Evolutionary conservation across 2,113 vertebrate species (phyloP).

Genomic region (Zosterops borbonicus): DNA sequence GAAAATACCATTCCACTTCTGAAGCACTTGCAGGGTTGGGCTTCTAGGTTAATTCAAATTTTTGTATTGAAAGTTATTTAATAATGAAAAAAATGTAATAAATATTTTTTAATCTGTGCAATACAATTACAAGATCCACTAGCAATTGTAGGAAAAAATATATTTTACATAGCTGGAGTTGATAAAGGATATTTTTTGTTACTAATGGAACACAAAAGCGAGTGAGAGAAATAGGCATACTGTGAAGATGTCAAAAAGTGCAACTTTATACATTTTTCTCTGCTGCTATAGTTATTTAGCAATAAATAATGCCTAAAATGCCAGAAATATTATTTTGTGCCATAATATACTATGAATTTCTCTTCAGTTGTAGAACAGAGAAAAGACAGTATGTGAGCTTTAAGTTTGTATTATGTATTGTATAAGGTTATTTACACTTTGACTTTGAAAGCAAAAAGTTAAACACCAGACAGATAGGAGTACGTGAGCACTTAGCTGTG

Average conservation of each 20-base stretch:
- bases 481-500: neutral
- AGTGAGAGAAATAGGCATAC: conserved; percentile 56
- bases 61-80: conserved; percentile 56
- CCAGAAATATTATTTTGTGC: conserved; percentile 53
- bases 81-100: conserved; percentile 49
- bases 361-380: neutral
- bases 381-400: conserved; percentile 21
- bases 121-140: conserved; percentile 59
- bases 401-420: neutral
- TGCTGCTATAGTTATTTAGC: conserved; percentile 67
- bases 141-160: conserved; percentile 26
- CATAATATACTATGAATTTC: conserved; percentile 34
- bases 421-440: neutral
- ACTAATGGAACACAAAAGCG: conserved; percentile 56
- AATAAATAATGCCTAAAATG: conserved; percentile 39
- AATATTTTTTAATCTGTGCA: conserved; percentile 60
- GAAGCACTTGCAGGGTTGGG: conserved; percentile 47
- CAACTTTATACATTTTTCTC: conserved; percentile 53
- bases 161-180: conserved; percentile 52
- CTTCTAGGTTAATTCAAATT: conserved; percentile 37
- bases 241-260: conserved; percentile 74
- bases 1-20: neutral
- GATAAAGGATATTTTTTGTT: conserved; percentile 57
- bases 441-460: conserved; percentile 1
- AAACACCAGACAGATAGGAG: neutral